Conservation (phyloP, 2,888 invertebrate species). For the Platynereis dumerilii region DNA sequence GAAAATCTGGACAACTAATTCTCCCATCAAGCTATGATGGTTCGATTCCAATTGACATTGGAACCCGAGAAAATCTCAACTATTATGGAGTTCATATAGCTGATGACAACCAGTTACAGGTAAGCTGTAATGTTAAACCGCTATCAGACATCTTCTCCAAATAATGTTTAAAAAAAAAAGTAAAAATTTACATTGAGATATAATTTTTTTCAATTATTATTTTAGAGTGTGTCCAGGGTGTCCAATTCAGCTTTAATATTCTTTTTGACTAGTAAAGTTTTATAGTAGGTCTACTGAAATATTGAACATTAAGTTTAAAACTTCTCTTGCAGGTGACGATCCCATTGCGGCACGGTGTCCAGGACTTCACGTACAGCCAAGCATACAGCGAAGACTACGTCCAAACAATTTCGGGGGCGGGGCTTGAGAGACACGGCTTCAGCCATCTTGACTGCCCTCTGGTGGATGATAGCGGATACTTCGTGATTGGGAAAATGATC, state of each 20-base stretch:
- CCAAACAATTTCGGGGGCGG: slow-evolving; percentile 28
- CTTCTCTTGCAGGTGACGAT: slow-evolving; percentile 25
- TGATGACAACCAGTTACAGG: slow-evolving; percentile 22
- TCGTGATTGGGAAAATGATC: slow-evolving; percentile 37
- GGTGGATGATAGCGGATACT: slow-evolving; percentile 35
- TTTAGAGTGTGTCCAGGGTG: too few relatives aligned
- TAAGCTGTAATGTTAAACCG: background rate
- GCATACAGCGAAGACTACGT: slow-evolving; percentile 39
- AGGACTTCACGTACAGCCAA: slow-evolving; percentile 41
- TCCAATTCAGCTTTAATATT: too few relatives aligned
- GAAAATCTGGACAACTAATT: slow-evolving; percentile 33
- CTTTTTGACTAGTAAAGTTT: too few relatives aligned
- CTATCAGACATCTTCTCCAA: background rate
- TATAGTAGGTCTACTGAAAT: too few relatives aligned
- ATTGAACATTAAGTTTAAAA: too few relatives aligned
- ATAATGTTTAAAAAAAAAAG: too few relatives aligned
- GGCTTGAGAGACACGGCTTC: slow-evolving; percentile 40
- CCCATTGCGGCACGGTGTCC: slow-evolving; percentile 37
- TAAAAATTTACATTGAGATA: too few relatives aligned
- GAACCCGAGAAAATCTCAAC: slow-evolving; percentile 35
- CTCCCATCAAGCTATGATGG: slow-evolving; percentile 36
- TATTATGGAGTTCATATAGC: slow-evolving; percentile 39
- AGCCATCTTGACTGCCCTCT: slow-evolving; percentile 42
- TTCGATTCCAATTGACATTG: slow-evolving; percentile 32
- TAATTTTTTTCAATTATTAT: too few relatives aligned